Conservation (phyloP, 2,888 invertebrate genomes). For the Lobophora halterata region DNA sequence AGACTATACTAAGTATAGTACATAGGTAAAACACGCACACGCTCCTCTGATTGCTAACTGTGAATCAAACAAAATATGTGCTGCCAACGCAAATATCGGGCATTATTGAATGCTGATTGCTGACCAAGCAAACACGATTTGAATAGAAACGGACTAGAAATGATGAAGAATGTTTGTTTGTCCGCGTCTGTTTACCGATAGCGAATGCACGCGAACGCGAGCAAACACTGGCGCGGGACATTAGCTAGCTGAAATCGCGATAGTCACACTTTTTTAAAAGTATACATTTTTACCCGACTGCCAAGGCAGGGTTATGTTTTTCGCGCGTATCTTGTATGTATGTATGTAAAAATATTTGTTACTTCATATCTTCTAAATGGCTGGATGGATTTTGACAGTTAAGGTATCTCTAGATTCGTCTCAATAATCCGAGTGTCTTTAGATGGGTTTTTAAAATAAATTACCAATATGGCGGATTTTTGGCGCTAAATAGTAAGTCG, state of each 20-base stretch:
- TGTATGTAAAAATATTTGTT: too few species aligned
- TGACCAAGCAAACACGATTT: constrained; percentile 42
- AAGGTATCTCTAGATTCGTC: too few species aligned
- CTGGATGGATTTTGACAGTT: too few species aligned
- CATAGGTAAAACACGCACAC: too few species aligned
- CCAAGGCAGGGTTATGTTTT: too few species aligned
- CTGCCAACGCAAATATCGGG: constrained; percentile 35
- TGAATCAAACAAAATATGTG: constrained; percentile 21
- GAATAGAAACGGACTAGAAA: constrained; percentile 42
- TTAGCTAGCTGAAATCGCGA: constrained; percentile 33
- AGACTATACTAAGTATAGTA: too few species aligned
- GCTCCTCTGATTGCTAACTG: constrained; percentile 7
- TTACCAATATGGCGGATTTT: too few species aligned
- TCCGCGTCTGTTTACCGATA: constrained; percentile 28
- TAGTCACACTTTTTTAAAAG: constrained; percentile 4
- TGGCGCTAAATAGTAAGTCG: too few species aligned
- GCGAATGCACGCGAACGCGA: constrained; percentile 45
- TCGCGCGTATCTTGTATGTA: too few species aligned
- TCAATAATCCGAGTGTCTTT: too few species aligned
- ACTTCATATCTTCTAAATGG: too few species aligned
- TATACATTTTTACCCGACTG: neutral
- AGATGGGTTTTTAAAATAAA: too few species aligned
- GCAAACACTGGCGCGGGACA: constrained; percentile 60
- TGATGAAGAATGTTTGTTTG: constrained; percentile 31
- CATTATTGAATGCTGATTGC: constrained; percentile 31